These are phyloP conservation scores for Zaprionus ghesquierei DNA, from an alignment of 1,140 invertebrate species.

Conservation along the genomic window DNA sequence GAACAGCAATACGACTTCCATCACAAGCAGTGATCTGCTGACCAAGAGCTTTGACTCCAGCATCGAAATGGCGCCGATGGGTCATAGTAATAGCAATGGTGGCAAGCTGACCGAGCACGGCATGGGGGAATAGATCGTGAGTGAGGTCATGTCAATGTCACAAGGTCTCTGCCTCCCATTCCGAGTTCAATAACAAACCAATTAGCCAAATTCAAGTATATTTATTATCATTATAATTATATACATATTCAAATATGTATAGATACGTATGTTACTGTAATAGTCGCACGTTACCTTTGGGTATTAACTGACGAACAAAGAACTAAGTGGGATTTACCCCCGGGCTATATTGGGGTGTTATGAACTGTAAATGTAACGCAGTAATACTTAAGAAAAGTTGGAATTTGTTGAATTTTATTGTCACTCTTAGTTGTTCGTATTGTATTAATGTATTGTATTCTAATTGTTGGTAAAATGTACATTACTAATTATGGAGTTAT, in stretches of 20 bases:
- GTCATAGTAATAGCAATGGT: slow-evolving; percentile 68
- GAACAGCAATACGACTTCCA: slow-evolving; percentile 74
- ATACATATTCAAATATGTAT: slow-evolving; percentile 13
- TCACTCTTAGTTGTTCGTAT: slow-evolving; percentile 49
- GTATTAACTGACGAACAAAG: slow-evolving; percentile 50
- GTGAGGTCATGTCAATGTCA: not conserved
- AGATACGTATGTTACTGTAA: slow-evolving; percentile 13
- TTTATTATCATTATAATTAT: slow-evolving; percentile 46
- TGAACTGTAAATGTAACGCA: slow-evolving; percentile 25
- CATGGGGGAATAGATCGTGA: slow-evolving; percentile 50
- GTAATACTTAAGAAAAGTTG: slow-evolving; percentile 36
- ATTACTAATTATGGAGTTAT: slow-evolving; percentile 46
- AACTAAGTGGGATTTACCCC: not conserved
- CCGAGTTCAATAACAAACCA: slow-evolving; percentile 40
- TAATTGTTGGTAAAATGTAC: slow-evolving; percentile 54
- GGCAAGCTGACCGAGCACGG: slow-evolving; percentile 58
- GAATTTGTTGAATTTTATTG: slow-evolving; percentile 49
- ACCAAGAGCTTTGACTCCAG: slow-evolving; percentile 81
- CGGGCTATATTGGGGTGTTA: slow-evolving; percentile 16
- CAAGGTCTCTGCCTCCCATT: slow-evolving; percentile 3
- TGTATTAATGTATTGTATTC: slow-evolving; percentile 48
- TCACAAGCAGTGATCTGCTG: slow-evolving; percentile 76
- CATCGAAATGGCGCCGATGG: slow-evolving; percentile 64
- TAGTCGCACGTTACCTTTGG: slow-evolving; percentile 44
- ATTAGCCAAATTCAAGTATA: slow-evolving; percentile 72